Evolutionary conservation across 2,113 vertebrate species (phyloP), one percentile per base, ranked within the genome.

Genomic region (Plecturocebus donacophilus): DNA sequence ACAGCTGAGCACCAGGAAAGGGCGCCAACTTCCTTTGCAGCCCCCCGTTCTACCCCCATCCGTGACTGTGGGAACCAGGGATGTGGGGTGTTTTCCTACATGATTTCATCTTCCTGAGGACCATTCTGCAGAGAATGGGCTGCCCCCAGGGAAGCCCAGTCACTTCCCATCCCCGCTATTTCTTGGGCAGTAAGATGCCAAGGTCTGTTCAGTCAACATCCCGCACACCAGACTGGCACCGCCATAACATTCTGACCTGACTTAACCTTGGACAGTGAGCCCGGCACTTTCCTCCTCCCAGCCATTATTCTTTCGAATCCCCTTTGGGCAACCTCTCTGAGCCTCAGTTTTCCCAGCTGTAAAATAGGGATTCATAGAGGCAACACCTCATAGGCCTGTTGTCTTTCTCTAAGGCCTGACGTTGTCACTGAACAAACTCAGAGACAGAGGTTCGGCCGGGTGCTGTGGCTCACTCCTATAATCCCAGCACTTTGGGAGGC

Each of bases 161-260:
- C 10, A 0, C 12, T 13, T 2, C 25, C 66, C 6, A 52, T 19
- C 42, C 40, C 1, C 16, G 1, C 30, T 70, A 32, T 49, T 8
- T 6, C 5, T 1, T 9, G 54, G 42, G 8, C 23, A 20, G 52
- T 9, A 7, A 77, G 90, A 84, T 3, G 54, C 45, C 68, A 40
- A 40, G 21, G 25, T 66, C 61, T 23, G 66, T 8, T 40, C 42
- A 52, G 19, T 40, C 54, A 42, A 20, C 9, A 40, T 14, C 81
- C 85, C 32, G 14, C 2, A 16, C 25, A 25, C 0, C 1, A 52
- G 58, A 23, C 47, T 21, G 35, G 66, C n/a, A 45, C 8, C 17
- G 32, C 19, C 7, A 0, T 27, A 30, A 4, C 30, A 0, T 77
- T 73, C 38, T 32, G 16, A 4, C 52, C 47, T 47, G 73, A 42